A percentile compares a stretch with the other conserved stretches of the same genome.
These are phyloP conservation scores for Aurelia sp. DNA, from an alignment of 30 jellyfish, hydroid and myxozoan genomes.

Conservation along the genomic window DNA sequence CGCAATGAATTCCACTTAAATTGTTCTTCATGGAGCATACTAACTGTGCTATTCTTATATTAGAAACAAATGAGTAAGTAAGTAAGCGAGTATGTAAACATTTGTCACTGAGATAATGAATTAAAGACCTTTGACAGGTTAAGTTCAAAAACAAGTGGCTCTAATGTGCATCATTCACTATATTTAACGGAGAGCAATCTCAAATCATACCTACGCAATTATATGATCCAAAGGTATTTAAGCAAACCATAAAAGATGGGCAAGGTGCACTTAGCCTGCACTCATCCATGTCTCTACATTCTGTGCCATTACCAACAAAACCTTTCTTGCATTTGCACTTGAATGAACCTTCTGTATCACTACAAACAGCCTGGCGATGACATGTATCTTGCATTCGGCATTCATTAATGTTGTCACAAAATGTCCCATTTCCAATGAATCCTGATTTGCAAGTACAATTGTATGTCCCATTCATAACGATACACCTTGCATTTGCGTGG, in stretches of 20 bases:
- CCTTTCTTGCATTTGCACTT: constrained; percentile 14
- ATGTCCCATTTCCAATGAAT: constrained; percentile 24
- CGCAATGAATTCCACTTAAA: too few relatives aligned
- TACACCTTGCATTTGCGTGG: constrained; percentile 54
- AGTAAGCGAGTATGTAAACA: too few relatives aligned
- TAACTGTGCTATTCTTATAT: too few relatives aligned
- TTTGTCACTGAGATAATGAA: too few relatives aligned
- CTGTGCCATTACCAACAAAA: constrained; percentile 1
- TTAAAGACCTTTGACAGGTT: too few relatives aligned
- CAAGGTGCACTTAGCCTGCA: constrained; percentile 5
- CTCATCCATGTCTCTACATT: constrained; percentile 12
- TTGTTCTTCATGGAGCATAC: too few relatives aligned
- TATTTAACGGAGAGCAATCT: neutral
- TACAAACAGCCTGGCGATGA: neutral
- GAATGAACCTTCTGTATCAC: constrained; percentile 19
- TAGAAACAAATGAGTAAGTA: too few relatives aligned
- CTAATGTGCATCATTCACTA: too few relatives aligned
- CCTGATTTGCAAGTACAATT: constrained; percentile 34
- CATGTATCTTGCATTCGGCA: neutral
- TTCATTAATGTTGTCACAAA: constrained; percentile 11
- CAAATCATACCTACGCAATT: neutral
- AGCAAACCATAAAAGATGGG: constrained; percentile 5
- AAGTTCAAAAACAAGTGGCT: too few relatives aligned
- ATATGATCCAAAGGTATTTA: constrained; percentile 23
- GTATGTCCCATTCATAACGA: constrained; percentile 35